phyloP scores from a whole-genome alignment of 2,797 vertebrate species.

The Lagorchestes hirsutus region DNA sequence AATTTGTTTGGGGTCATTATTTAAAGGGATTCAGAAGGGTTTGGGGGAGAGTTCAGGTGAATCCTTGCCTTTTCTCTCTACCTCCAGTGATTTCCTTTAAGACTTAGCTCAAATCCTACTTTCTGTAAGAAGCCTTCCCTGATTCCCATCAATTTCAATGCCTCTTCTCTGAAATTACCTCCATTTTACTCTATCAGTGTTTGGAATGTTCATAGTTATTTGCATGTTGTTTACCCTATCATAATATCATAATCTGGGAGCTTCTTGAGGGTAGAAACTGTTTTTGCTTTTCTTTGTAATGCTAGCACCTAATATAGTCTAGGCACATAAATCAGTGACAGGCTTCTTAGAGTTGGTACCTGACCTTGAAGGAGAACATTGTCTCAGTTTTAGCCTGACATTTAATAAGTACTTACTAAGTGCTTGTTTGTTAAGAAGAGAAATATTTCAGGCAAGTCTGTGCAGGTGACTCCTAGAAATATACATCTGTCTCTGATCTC shows the following conservation, averaged over 20 bases:
- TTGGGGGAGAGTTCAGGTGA: no score
- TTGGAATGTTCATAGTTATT: no score
- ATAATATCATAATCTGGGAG: no score
- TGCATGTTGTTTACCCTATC: not conserved
- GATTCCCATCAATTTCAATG: not conserved
- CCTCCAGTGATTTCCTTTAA: not conserved
- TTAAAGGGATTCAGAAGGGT: no score
- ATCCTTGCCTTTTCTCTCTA: not conserved
- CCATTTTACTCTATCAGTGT: no score
- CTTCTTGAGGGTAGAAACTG: no score
- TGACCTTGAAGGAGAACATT: not conserved
- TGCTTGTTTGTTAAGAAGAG: not conserved
- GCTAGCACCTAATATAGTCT: not conserved
- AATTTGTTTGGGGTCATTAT: no score
- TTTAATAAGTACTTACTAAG: no score
- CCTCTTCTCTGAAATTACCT: not conserved
- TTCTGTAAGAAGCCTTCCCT: no score
- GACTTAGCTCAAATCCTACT: no score
- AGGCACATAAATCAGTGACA: not conserved
- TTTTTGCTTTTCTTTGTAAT: no score
- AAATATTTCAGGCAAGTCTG: not conserved
- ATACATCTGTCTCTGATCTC: not conserved
- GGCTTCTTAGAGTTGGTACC: not conserved
- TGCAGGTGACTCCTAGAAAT: no score
- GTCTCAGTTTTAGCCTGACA: not conserved